Evolutionary conservation across 2,888 invertebrate genomes (phyloP).

Genomic region (Xestia sexstrigata): DNA sequence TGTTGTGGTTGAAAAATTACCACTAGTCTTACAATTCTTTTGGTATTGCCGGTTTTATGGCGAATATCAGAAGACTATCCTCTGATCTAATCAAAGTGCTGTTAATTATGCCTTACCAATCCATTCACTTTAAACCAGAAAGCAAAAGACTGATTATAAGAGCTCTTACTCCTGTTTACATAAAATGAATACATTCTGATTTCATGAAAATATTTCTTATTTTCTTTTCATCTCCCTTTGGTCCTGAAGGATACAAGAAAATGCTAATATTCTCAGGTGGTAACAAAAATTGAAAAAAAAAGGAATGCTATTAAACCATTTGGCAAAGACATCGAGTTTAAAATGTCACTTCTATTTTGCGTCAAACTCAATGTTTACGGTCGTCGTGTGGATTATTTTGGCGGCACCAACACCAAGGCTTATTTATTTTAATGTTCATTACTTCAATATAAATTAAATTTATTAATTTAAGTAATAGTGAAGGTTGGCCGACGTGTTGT

Average conservation of each 20-base stretch:
- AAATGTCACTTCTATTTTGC: slow-evolving; percentile 38
- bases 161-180: background rate
- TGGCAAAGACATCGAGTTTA: background rate
- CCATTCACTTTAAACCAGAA: background rate
- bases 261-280: background rate
- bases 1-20: background rate
- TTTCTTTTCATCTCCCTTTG: background rate
- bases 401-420: slow-evolving; percentile 32
- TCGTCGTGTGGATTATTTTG: slow-evolving; percentile 29
- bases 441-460: slow-evolving; percentile 56
- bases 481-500: slow-evolving; percentile 50
- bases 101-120: background rate
- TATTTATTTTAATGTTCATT: slow-evolving; percentile 52
- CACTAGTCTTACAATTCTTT: background rate
- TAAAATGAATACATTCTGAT: background rate
- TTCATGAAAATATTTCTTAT: background rate
- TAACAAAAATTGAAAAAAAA: background rate
- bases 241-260: background rate
- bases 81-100: background rate
- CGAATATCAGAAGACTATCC: background rate
- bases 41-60: background rate
- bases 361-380: slow-evolving; percentile 22
- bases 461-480: slow-evolving; percentile 60
- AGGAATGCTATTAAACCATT: background rate
- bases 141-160: background rate